Base-by-base conservation (phyloP, 2,113 vertebrate genomes). In the Clarias batrachus region DNA sequence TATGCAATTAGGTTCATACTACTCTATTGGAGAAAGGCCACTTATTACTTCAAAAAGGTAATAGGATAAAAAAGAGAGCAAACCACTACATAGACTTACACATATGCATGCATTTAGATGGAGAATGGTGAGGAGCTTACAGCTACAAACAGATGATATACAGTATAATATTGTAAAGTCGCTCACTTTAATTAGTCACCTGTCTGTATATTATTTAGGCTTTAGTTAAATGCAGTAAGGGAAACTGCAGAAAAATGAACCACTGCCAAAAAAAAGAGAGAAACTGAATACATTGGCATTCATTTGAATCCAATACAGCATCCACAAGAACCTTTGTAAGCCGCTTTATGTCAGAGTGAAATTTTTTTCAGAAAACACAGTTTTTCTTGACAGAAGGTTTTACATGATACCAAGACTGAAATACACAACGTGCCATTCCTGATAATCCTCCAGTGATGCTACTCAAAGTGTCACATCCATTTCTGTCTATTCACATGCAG, bases 331-430 rank as follows among this genome's bases (percentile, higher is more conserved):
- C 74, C 48, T 14, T 9, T 77, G 25, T 30, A 59, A 80, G 5
- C 30, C 57, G 27, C 78, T 81, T 81, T 14, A 62, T 25, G 57
- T 81, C 78, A 81, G 78, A 81, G 17, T 62, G 57, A 62, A 78
- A 56, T 56, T 56, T 78, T 78, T 77, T 77, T 14, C 73, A 52
- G 41, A 76, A 73, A 73, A 76, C 41, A 13, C 25, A 59, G 14
- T 60, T 80, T 62, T 23, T 81, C 78, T 14, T 81, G 78, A 62
- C 30, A 62, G 78, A 62, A 62, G 10, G 5, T 37, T 41, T 81
- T 62, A 41, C 19, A 81, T 41, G 33, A 81, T 33, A 62, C n/a
- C 30, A 11, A 62, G 57, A 30, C 57, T 81, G 30, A 81, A 81
- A 81, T 60, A 62, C 57, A 81, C 57, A 62, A 21, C 19, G 25